Percentiles rank a stretch among this genome's conserved stretches.
Conservation (phyloP, 2,797 vertebrate species). For the Rhinoraja longicauda region DNA sequence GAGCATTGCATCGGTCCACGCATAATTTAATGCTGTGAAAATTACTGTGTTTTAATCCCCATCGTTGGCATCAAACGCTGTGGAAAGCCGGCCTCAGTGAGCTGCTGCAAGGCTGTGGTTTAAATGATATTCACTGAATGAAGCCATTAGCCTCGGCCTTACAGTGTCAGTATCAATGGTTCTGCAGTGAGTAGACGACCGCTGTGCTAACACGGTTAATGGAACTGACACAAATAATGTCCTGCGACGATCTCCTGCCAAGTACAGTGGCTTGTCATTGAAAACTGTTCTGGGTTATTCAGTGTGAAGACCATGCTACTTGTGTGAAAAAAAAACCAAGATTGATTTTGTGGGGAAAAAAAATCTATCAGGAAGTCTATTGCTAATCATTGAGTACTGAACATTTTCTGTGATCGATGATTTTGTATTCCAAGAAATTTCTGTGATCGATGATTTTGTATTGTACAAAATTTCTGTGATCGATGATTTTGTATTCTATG, state of each 20-base stretch:
- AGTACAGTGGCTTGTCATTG: neutral
- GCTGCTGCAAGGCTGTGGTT: neutral
- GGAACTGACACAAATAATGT: neutral
- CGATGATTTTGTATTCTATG: too few species aligned
- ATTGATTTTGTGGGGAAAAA: neutral
- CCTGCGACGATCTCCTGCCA: neutral
- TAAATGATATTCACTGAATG: neutral
- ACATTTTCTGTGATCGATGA: neutral
- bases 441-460: too few species aligned
- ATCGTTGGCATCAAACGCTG: neutral
- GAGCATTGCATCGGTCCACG: neutral
- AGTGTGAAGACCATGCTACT: neutral
- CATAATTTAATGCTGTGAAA: conserved; percentile 8
- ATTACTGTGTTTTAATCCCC: neutral
- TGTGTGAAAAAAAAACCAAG: neutral
- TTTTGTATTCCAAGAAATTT: neutral
- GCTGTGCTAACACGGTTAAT: neutral
- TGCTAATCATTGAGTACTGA: neutral
- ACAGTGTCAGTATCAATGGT: neutral
- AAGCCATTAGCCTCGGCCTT: neutral
- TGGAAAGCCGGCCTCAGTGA: neutral
- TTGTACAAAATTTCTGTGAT: too few species aligned
- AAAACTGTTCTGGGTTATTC: neutral
- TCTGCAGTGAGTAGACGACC: neutral
- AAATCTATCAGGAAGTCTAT: neutral